These are phyloP conservation scores for Myoxocephalus aenaeus DNA, from an alignment of 2,797 vertebrate genomes.

Conservation along the genomic window DNA sequence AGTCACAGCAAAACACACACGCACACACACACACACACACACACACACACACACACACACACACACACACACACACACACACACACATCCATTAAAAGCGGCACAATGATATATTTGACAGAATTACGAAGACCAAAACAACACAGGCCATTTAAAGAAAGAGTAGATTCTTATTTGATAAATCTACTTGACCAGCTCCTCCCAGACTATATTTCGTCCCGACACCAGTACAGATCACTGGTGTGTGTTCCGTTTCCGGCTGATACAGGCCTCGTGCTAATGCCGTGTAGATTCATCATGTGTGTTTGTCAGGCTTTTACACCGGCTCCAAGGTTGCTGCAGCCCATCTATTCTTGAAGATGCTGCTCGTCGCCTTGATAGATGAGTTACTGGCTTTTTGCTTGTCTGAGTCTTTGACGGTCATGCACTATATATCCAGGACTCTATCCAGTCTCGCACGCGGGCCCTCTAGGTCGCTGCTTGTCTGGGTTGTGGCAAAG, in stretches of 20 bases:
- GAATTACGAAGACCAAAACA: neutral
- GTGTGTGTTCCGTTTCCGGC: slow-evolving; percentile 36
- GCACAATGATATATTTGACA: neutral
- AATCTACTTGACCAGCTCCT: neutral
- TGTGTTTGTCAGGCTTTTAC: slow-evolving; percentile 74
- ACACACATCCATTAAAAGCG: neutral
- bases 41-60: too few relatives aligned
- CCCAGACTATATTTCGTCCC: neutral
- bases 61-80: too few relatives aligned
- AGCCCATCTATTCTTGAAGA: slow-evolving; percentile 76
- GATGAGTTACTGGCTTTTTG: slow-evolving; percentile 66
- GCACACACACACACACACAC: too few relatives aligned
- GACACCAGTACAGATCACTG: slow-evolving; percentile 8
- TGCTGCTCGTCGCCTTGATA: slow-evolving; percentile 70
- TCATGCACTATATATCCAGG: slow-evolving; percentile 51
- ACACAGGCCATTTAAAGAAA: neutral
- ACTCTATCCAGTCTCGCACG: slow-evolving; percentile 43
- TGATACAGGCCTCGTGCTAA: slow-evolving; percentile 47
- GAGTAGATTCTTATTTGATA: neutral
- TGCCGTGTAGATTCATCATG: slow-evolving; percentile 71
- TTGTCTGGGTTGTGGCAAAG: slow-evolving; percentile 6
- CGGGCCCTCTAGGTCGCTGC: slow-evolving; percentile 30
- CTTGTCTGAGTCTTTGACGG: slow-evolving; percentile 56
- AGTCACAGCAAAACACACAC: too few relatives aligned
- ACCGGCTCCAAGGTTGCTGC: slow-evolving; percentile 73